Evolutionary conservation across 2,113 vertebrate species (phyloP).

Genomic region (Cyanistes caeruleus): DNA sequence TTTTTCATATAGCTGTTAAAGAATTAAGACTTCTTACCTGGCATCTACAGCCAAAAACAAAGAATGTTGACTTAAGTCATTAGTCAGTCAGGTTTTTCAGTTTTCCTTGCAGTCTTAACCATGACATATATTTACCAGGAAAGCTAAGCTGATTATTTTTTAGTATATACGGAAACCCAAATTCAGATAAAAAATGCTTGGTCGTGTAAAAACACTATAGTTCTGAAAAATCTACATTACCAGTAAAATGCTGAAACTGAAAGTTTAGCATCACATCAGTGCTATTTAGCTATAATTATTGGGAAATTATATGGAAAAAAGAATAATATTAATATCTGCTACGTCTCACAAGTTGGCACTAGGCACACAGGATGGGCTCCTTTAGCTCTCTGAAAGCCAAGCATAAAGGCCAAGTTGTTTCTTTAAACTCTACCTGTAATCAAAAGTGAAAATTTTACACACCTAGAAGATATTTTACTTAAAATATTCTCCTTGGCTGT

Average conservation of each 20-base stretch:
- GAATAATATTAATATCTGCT: background rate
- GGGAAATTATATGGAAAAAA: background rate
- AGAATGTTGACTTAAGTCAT: background rate
- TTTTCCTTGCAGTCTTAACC: background rate
- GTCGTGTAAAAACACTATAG: background rate
- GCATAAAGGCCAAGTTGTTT: background rate
- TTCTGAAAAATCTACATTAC: background rate
- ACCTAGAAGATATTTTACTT: background rate
- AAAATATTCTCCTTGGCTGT: accelerated
- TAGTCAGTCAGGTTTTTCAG: background rate
- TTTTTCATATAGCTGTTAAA: conserved; percentile 1
- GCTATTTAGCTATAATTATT: background rate
- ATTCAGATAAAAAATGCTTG: background rate
- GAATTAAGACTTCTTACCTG: background rate
- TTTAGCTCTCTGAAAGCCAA: background rate
- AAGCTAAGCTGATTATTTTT: background rate
- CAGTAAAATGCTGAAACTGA: background rate
- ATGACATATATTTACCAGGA: background rate
- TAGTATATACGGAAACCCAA: background rate
- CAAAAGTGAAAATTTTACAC: background rate
- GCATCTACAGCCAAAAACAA: background rate
- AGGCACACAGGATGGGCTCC: background rate
- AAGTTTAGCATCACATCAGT: background rate
- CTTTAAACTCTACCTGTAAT: background rate
- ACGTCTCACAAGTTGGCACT: background rate